Evolutionary conservation across 2,797 vertebrate genomes (phyloP).

Genomic region (Cossypha dichroa): DNA sequence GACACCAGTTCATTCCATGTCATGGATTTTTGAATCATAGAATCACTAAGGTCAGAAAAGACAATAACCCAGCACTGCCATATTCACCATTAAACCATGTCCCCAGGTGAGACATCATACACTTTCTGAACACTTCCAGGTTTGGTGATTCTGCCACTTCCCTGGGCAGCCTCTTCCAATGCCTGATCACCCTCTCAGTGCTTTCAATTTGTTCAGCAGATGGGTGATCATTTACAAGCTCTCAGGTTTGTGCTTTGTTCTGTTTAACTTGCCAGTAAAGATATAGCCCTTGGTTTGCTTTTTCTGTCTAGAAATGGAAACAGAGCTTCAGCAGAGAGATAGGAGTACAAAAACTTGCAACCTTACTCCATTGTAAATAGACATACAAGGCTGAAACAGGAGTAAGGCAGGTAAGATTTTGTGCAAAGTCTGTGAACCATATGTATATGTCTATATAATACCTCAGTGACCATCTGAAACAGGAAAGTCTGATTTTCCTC

Average conservation of each 20-base stretch:
- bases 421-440: neutral
- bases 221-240: neutral
- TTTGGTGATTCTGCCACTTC: neutral
- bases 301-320: neutral
- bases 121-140: neutral
- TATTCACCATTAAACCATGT: neutral
- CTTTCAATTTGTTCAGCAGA: neutral
- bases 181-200: neutral
- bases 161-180: neutral
- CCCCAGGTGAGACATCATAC: neutral
- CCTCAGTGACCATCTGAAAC: neutral
- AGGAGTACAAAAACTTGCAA: neutral
- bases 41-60: neutral
- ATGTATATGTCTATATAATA: neutral
- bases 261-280: neutral
- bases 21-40: neutral
- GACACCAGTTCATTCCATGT: accelerated
- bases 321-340: neutral
- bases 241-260: neutral
- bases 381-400: neutral
- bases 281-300: neutral
- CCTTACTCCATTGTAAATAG: neutral
- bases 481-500: neutral
- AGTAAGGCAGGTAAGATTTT: neutral
- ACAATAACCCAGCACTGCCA: neutral